These are phyloP conservation scores for Fragum sueziense DNA, from an alignment of 2,888 invertebrate genomes.

Conservation along the genomic window DNA sequence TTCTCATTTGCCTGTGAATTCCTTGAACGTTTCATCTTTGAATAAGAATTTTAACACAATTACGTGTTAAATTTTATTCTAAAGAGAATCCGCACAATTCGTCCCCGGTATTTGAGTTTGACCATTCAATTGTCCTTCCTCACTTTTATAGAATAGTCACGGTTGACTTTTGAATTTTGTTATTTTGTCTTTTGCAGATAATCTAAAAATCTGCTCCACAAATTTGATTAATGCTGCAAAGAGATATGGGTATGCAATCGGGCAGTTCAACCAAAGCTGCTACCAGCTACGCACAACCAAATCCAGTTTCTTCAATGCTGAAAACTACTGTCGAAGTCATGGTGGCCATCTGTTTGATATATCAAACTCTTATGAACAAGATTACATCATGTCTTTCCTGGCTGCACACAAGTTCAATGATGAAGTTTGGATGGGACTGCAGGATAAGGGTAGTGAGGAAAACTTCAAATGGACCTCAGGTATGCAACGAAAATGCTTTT, in stretches of 20 bases:
- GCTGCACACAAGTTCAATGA: neutral
- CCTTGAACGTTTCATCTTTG: too few relatives aligned
- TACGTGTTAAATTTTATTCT: too few relatives aligned
- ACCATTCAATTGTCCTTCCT: too few relatives aligned
- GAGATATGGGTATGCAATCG: neutral
- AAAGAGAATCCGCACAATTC: too few relatives aligned
- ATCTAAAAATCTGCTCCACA: neutral
- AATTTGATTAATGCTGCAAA: neutral
- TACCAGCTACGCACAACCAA: neutral
- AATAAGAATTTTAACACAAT: too few relatives aligned
- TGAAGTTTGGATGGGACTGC: slow-evolving; percentile 11
- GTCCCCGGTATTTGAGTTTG: too few relatives aligned
- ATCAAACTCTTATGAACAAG: neutral
- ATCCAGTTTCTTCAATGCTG: neutral
- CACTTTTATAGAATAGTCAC: too few relatives aligned
- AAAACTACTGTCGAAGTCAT: slow-evolving; percentile 9
- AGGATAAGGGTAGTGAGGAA: slow-evolving; percentile 5
- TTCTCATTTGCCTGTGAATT: too few relatives aligned
- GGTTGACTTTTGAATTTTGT: too few relatives aligned
- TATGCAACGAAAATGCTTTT: too few relatives aligned
- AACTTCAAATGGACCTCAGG: slow-evolving; percentile 2
- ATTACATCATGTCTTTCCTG: slow-evolving; percentile 11
- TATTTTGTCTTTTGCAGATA: neutral
- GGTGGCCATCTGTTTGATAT: slow-evolving; percentile 9
- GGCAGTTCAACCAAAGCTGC: slow-evolving; percentile 7